Evolutionary conservation across 2,888 invertebrate species (phyloP), one percentile per base, ranked within the genome.

Genomic region (Oxystoma pomonae): DNA sequence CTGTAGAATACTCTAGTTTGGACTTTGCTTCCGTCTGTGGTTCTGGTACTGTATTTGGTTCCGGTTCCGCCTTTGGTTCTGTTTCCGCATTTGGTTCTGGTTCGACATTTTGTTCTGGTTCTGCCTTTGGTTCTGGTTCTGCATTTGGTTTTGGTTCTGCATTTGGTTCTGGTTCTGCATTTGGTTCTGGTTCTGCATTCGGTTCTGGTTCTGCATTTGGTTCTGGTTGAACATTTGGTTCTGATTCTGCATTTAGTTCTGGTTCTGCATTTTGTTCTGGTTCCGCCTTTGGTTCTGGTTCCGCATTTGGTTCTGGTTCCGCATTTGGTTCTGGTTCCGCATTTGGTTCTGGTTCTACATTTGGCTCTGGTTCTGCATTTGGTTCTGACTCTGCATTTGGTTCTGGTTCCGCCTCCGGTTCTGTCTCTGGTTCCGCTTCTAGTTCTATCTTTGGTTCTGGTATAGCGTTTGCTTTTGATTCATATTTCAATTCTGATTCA

Each of bases 131-230:
- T 66, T 77, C 71, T 22, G 66, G 57, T 61, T 67, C 64, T 62
- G 81, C 75, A 69, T 78, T 78, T 1, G 81, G 77, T 69, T 66
- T 67, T 16, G 72, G 65, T 65, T 65, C 66, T 62, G 80, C 75
- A 68, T 78, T 76, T 0, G 81, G 76, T 71, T 83, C 77, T 0
- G 84, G 81, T 63, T 78, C 78, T 0, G 82, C 79, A 65, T 84
- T 82, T 12, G 87, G 77, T 64, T 65, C 67, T 16, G 65, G 59
- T 7, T 67, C 71, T 66, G 79, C 76, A 61, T 78, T 76, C 1
- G 80, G 76, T 70, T 77, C 76, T 1, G 67, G 65, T 61, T 68
- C 72, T 0, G 81, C 75, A 69, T 68, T 68, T 19, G 71, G 60
- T 20, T 70, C 64, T 62, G 74, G 67, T 70, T 72, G 70, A 63